Base-by-base conservation (phyloP, 1,140 invertebrate genomes). In the Anoplophora glabripennis region DNA sequence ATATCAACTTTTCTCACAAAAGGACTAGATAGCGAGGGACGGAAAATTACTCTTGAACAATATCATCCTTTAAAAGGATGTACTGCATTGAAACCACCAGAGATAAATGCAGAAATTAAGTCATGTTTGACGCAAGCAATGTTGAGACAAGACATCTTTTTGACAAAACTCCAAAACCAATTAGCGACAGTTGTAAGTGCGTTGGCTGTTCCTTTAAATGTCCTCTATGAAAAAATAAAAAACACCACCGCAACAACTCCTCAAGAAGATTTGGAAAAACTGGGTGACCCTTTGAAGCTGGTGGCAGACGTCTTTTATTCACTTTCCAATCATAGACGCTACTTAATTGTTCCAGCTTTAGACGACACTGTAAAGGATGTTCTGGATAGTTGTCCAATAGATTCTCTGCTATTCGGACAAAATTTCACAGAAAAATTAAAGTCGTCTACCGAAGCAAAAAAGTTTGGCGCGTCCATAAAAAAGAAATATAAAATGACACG, bases 401-500 rank as follows among this genome's bases (percentile, higher is more conserved):
- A 40, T 38, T 14, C 34, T 14, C 37, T 34, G 7, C 11, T 54
- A 15, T 46, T 46, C 47, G 53, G 53, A 28, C 3, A 28, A 11
- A 28, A 42, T 37, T 54, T 54, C 17, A 8, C 11, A 8, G 53
- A 54, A 54, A 15, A 45, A 15, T 10, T 54, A 45, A 54, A 53
- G 42, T 28, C 46, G 28, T 17, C 14, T 4, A 18, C 12, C 28
- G 12, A 11, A 4, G 49, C 18, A 34, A 36, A 15, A 11, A 34
- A 52, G 18, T 11, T 37, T 11, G 35, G 28, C 11, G 14, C 11
- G 1, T n/a, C 10, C 35, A 34, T 52, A 3, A 36, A 34, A 10
- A 52, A 36, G 11, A 38, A 14, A 10, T n/a, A 15, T n/a, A 14
- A 14, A 42, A 14, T 42, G 3, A 42, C 40, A 17, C 40, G 40